Conservation (phyloP, 30 jellyfish, hydroid and myxozoan genomes). For the Pseudorhiza aurosa region DNA sequence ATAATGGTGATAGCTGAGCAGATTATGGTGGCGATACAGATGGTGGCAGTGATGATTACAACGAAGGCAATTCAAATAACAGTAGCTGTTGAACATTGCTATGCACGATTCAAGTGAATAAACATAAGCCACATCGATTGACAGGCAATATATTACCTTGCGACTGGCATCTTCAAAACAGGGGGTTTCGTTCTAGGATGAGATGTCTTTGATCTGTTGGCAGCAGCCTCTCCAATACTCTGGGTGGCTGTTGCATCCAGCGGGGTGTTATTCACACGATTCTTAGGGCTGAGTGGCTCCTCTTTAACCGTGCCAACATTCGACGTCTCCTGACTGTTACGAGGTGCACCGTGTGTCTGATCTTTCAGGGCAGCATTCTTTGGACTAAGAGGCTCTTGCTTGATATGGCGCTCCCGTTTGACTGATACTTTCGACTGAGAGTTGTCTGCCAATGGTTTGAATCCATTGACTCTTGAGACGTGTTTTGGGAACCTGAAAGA, state of each 20-base stretch:
- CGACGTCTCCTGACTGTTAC: background rate
- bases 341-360: background rate
- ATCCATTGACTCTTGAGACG: constrained; percentile 35
- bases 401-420: background rate
- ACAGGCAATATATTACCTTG: constrained; percentile 18
- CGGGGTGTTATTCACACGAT: background rate
- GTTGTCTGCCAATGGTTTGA: constrained; percentile 7
- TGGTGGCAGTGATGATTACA: background rate
- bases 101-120: too few relatives aligned
- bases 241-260: background rate
- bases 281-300: constrained; percentile 46
- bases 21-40: background rate
- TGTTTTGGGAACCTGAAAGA: background rate
- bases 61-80: background rate
- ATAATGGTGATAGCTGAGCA: background rate
- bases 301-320: background rate
- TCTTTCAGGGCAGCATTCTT: background rate
- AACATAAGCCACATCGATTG: too few relatives aligned
- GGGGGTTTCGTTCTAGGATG: constrained; percentile 65
- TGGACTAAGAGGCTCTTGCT: constrained; percentile 21
- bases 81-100: background rate
- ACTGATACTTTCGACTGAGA: background rate
- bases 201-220: background rate
- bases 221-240: constrained; percentile 13
- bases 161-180: constrained; percentile 45